phyloP scores from a whole-genome alignment of 2,797 vertebrate genomes.

The Podarcis lilfordi region DNA sequence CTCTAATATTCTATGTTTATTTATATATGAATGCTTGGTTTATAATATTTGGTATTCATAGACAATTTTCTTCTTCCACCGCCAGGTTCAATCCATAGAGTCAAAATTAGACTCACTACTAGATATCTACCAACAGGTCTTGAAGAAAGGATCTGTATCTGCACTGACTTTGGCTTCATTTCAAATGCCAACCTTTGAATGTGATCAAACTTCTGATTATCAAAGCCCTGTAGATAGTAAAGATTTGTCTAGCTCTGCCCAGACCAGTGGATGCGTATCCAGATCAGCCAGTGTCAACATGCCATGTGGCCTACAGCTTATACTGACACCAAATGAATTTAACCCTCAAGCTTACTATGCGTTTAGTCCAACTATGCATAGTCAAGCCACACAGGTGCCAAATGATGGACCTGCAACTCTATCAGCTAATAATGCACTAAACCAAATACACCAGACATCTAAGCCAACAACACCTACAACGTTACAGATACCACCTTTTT shows the following conservation, averaged over 20 bases:
- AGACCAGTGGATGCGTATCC: constrained; percentile 84
- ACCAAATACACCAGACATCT: constrained; percentile 79
- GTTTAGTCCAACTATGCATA: constrained; percentile 83
- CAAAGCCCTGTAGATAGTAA: constrained; percentile 90
- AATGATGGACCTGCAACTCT: constrained; percentile 78
- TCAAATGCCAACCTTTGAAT: constrained; percentile 89
- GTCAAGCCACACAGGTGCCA: constrained; percentile 82
- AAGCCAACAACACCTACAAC: constrained; percentile 84
- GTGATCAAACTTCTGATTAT: constrained; percentile 96
- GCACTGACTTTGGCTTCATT: constrained; percentile 91
- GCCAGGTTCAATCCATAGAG: constrained; percentile 96
- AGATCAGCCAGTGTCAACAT: constrained; percentile 89
- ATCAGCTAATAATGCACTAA: constrained; percentile 81
- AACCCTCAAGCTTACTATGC: constrained; percentile 86
- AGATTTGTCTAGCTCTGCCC: constrained; percentile 88
- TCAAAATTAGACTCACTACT: constrained; percentile 95
- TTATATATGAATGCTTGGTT: neutral
- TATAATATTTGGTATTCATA: neutral
- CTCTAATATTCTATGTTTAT: too few species aligned
- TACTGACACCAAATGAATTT: constrained; percentile 90
- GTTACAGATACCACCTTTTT: constrained; percentile 83
- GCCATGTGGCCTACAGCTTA: constrained; percentile 90
- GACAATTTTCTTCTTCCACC: constrained; percentile 11
- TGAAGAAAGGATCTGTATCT: constrained; percentile 92
- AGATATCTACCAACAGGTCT: constrained; percentile 94